Percentiles rank a stretch among this genome's conserved stretches.
phyloP scores from a whole-genome alignment of 35 echinoderm and acorn worm genomes.

The Apostichopus parvimensis region DNA sequence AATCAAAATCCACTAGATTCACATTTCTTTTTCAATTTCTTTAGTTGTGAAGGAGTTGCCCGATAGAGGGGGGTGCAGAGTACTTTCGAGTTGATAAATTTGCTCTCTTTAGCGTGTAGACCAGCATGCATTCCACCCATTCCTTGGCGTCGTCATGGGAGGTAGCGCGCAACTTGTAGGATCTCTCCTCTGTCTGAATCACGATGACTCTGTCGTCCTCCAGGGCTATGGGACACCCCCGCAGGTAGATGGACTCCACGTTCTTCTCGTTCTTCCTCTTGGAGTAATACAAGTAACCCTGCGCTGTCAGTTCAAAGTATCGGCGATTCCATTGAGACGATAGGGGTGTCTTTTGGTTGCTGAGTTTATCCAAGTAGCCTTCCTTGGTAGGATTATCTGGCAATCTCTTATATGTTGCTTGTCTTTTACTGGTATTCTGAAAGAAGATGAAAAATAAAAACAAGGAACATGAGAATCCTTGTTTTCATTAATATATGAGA shows the following conservation, averaged over 20 bases:
- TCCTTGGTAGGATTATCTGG: slow-evolving; percentile 92
- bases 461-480: neutral
- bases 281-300: slow-evolving; percentile 91
- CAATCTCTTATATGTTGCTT: slow-evolving; percentile 27
- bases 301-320: slow-evolving; percentile 91
- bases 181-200: slow-evolving; percentile 73
- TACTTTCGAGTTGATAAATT: slow-evolving; percentile 57
- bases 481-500: no score
- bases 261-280: slow-evolving; percentile 98
- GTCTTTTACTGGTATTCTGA: slow-evolving; percentile 49
- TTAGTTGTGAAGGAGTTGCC: neutral
- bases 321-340: slow-evolving; percentile 93
- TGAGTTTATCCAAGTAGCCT: slow-evolving; percentile 93
- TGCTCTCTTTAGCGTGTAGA: slow-evolving; percentile 76
- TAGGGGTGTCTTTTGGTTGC: slow-evolving; percentile 71
- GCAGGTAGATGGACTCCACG: slow-evolving; percentile 89
- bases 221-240: slow-evolving; percentile 75
- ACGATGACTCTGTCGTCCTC: slow-evolving; percentile 89
- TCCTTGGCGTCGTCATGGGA: slow-evolving; percentile 71
- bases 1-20: neutral
- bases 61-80: slow-evolving; percentile 16
- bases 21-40: neutral
- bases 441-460: neutral
- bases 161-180: slow-evolving; percentile 81
- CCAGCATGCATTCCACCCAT: slow-evolving; percentile 83